Percentiles rank a stretch among this genome's conserved stretches.
phyloP scores from a whole-genome alignment of 1,140 invertebrate genomes.

The Trachymyrmex cornetzi region DNA sequence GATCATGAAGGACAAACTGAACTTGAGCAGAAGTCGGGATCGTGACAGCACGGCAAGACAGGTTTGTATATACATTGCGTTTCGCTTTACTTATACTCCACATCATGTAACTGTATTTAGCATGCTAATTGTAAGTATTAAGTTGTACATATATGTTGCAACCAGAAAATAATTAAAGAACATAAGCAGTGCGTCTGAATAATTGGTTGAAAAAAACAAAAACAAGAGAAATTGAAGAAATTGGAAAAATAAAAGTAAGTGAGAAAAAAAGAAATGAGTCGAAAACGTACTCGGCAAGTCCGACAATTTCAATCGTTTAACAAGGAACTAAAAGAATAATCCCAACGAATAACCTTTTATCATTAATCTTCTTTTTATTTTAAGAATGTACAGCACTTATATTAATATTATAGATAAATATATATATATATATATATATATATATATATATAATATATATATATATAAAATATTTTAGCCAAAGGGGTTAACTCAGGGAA shows the following conservation, averaged over 20 bases:
- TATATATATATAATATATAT: too few species aligned
- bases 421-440: too few species aligned
- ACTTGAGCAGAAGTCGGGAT: slow-evolving; percentile 92
- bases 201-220: background rate
- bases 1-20: slow-evolving; percentile 97
- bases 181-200: background rate
- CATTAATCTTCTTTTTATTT: background rate
- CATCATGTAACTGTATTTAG: slow-evolving; percentile 15
- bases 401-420: too few species aligned
- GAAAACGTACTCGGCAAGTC: background rate
- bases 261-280: background rate
- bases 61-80: slow-evolving; percentile 82
- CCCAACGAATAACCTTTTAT: background rate
- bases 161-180: background rate
- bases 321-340: background rate
- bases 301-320: background rate
- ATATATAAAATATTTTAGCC: too few species aligned
- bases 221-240: background rate
- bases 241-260: background rate
- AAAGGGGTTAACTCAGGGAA: too few species aligned
- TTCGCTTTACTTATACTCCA: background rate
- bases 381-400: background rate
- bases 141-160: background rate
- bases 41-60: slow-evolving; percentile 93
- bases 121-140: background rate